A percentile compares a stretch with the other conserved stretches of the same genome.
Evolutionary conservation across 2,113 vertebrate genomes (phyloP).

Genomic region (Dasypus novemcinctus): DNA sequence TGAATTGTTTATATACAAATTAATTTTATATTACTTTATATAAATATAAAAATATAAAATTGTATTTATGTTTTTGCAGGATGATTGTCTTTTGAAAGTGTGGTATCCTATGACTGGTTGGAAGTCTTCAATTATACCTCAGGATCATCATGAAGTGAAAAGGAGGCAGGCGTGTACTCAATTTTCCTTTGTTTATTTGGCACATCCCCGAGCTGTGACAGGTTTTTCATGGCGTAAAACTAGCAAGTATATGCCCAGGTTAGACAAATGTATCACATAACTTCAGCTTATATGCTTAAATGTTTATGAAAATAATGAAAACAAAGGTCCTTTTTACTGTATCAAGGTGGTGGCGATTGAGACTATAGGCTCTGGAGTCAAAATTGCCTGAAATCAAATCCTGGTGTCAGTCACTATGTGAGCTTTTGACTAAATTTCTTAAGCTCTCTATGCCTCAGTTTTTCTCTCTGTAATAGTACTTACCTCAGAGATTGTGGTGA

Average conservation of each 20-base stretch:
- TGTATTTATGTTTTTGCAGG: slow-evolving; percentile 84
- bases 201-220: slow-evolving; percentile 94
- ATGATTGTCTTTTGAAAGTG: slow-evolving; percentile 98
- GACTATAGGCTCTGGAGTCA: background rate
- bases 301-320: slow-evolving; percentile 33
- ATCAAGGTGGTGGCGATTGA: background rate
- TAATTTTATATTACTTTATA: slow-evolving; percentile 46
- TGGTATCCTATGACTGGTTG: slow-evolving; percentile 98
- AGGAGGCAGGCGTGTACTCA: slow-evolving; percentile 79
- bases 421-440: background rate
- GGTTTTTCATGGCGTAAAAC: slow-evolving; percentile 99
- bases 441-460: background rate
- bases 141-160: slow-evolving; percentile 91
- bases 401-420: background rate
- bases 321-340: background rate
- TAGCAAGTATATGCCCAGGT: slow-evolving; percentile 98
- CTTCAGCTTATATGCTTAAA: background rate
- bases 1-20: background rate
- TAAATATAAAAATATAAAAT: too few species aligned
- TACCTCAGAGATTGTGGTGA: background rate
- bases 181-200: slow-evolving; percentile 98
- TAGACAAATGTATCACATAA: slow-evolving; percentile 27
- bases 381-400: background rate
- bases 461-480: background rate
- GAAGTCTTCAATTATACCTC: slow-evolving; percentile 95